A percentile compares a stretch with the other conserved stretches of the same genome.
Evolutionary conservation across 2,113 vertebrate genomes (phyloP).

Genomic region (Geococcyx californianus): DNA sequence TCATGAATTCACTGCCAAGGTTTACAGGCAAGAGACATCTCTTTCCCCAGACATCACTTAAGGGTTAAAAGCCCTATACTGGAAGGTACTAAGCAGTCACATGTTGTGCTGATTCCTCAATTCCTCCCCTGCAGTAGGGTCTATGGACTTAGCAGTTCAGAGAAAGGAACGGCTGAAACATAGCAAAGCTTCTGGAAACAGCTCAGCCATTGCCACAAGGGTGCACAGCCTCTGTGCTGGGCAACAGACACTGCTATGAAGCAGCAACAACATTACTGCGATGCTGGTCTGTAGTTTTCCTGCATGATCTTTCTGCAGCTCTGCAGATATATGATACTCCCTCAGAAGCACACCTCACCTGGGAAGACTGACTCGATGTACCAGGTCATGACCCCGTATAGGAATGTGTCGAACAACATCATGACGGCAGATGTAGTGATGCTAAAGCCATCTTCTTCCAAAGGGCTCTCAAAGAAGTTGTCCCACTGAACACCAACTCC

Average conservation of each 20-base stretch:
- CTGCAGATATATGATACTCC: neutral
- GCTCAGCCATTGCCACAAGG: neutral
- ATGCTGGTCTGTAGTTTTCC: neutral
- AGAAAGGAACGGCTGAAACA: neutral
- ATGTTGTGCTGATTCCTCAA: neutral
- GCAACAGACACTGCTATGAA: neutral
- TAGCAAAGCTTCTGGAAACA: neutral
- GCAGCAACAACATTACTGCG: neutral
- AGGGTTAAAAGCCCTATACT: neutral
- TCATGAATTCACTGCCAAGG: neutral
- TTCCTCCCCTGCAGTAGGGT: neutral
- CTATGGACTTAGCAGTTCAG: neutral
- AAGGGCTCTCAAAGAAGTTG: slow-evolving; percentile 88
- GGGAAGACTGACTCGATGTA: slow-evolving; percentile 97
- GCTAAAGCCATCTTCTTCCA: slow-evolving; percentile 89
- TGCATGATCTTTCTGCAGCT: neutral
- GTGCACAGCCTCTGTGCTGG: neutral
- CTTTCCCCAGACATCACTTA: neutral
- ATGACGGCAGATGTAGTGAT: slow-evolving; percentile 86
- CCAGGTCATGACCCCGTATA: slow-evolving; percentile 96
- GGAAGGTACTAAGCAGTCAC: neutral
- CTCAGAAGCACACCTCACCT: slow-evolving; percentile 75
- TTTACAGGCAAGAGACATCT: neutral
- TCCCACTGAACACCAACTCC: slow-evolving; percentile 94
- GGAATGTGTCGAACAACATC: slow-evolving; percentile 90